Base-by-base conservation (phyloP, 2,888 invertebrate genomes). In the Parelbella ahira region DNA sequence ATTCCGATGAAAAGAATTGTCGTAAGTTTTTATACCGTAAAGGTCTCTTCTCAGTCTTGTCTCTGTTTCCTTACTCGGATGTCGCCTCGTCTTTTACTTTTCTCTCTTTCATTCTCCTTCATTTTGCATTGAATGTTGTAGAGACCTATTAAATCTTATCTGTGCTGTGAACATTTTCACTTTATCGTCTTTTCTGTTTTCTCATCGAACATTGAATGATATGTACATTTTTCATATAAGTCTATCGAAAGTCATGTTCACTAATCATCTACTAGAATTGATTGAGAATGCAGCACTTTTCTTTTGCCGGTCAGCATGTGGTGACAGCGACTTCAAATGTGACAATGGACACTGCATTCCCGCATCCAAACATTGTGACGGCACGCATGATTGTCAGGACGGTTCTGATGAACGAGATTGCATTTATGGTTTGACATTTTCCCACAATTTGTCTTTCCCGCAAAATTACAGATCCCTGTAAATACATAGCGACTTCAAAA, bases 1-100 rank as follows among this genome's bases (percentile, higher is more conserved):
- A 90, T 68, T 92, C 93, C 21, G 94, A 95, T 71, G 94, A 94
- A 81, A 88, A 89, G 58, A 89, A 91, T 68, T 94, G 94, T 89
- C 91, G 93, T 93, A 92, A 92, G 92, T 92, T 52, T 45, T 39
- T 27, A n/a, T n/a, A 6, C 10, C 10, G n/a, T 15, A 21, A 6
- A 11, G 37, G 37, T 37, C 13, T 29, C 24, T 50, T 51, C 42
- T 37, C 38, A 30, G 30, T 36, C 30, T 43, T 36, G 28, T 10
- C 29, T 45, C 11, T 28, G 13, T 25, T 15, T 28, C 10, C 7
- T 10, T 11, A 10, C 15, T 27, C 28, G 20, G 12, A 34, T 6
- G 12, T 29, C 12, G 18, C 10, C n/a, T n/a, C 30, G 33, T 37
- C 11, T 47, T 38, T 32, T 10, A 32, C 3, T 28, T 37, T 30